Percentiles rank a stretch among this genome's conserved stretches.
These are phyloP conservation scores for Patella ulyssiponensis DNA, from an alignment of 2,888 invertebrate genomes.

Conservation along the genomic window DNA sequence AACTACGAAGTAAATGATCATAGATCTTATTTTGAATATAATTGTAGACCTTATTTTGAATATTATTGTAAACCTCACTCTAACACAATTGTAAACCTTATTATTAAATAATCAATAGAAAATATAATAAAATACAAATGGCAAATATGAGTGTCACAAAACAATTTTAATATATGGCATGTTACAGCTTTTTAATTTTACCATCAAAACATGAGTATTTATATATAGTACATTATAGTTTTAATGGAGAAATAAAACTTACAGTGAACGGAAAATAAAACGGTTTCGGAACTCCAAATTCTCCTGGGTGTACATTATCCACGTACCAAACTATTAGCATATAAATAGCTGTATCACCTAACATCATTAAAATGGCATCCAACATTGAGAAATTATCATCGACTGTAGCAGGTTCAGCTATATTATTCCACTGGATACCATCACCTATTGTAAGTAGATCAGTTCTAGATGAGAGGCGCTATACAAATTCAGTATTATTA, in stretches of 20 bases:
- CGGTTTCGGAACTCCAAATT: slow-evolving; percentile 84
- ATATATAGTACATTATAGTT: no score
- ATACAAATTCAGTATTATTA: no score
- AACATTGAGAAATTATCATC: slow-evolving; percentile 79
- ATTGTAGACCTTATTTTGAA: no score
- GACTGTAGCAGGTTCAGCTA: slow-evolving; percentile 75
- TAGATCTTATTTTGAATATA: no score
- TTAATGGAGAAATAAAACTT: slow-evolving; percentile 35
- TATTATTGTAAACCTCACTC: no score
- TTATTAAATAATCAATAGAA: no score
- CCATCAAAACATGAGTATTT: no score
- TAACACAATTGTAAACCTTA: no score
- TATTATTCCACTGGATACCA: slow-evolving; percentile 63
- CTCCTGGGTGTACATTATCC: slow-evolving; percentile 88
- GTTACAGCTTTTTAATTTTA: no score
- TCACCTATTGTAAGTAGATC: slow-evolving; percentile 44
- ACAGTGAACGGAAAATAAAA: slow-evolving; percentile 86
- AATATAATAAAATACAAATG: no score
- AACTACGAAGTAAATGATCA: no score
- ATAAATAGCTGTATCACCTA: slow-evolving; percentile 80
- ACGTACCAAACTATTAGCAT: slow-evolving; percentile 85
- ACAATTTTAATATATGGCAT: background rate
- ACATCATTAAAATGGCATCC: slow-evolving; percentile 79
- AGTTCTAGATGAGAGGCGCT: no score
- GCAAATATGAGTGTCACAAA: background rate